Evolutionary conservation across 2,888 invertebrate genomes (phyloP), one percentile per base, ranked within the genome.

Genomic region (Lysandra coridon): DNA sequence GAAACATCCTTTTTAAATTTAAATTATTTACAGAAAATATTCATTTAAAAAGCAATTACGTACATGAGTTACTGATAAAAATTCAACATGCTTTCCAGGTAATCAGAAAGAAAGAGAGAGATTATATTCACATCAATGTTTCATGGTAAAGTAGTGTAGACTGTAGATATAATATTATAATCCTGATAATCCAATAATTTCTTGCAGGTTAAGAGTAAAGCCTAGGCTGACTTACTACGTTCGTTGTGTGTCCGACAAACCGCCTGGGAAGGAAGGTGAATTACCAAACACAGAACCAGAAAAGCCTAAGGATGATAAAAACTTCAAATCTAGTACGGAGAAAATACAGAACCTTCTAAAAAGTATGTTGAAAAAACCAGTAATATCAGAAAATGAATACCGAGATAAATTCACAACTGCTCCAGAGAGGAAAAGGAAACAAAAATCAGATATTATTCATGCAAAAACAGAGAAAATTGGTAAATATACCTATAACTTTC

Each of bases 341-440:
- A 95, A 92, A 84, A 92, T 95, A 78, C 94, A 95, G 82, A 88
- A 88, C 69, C 85, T 95, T 5, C 82, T 95, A 1, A 93, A 93
- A 83, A 88, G 88, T 73, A 87, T 94, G 87, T 86, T 91, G 80
- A 88, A 85, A 30, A 85, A 89, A 81, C 92, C 92, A 1, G 90
- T 89, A 84, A 88, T 92, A 80, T 90, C 88, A 53, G 91, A 92
- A 76, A 87, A 85, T 44, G 92, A 92, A 83, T 92, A 94, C 79
- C 87, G 87, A 40, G 85, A 90, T 30, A 91, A 87, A 78, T 93
- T 94, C 82, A 88, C 89, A 2, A 87, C 89, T 4, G 92, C 92
- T 1, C 91, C 91, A 6, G 88, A 89, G 2, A 87, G 86, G 82
- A 85, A 84, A 7, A 86, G 84, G 30, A 91, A 89, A 80, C 84